A percentile compares a stretch with the other conserved stretches of the same genome.
Conservation (phyloP, 2,888 invertebrate species). For the Amphipyra tragopoginis region DNA sequence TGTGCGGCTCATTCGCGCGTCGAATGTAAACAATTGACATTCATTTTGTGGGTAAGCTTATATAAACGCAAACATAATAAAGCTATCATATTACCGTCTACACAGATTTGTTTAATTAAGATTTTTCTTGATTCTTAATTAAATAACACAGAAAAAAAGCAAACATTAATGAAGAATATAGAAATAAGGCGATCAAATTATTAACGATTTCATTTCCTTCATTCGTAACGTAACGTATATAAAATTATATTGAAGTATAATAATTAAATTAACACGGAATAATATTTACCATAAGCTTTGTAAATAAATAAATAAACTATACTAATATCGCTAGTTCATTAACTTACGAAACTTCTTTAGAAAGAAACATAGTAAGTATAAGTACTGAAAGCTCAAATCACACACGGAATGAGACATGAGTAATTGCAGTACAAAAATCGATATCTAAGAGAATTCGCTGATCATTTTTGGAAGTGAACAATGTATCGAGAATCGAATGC, state of each 20-base stretch:
- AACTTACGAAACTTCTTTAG: conserved; percentile 26
- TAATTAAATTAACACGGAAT: conserved; percentile 23
- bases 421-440: conserved; percentile 53
- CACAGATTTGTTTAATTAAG: conserved; percentile 51
- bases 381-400: conserved; percentile 7
- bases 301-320: conserved; percentile 25
- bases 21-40: conserved; percentile 70
- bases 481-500: conserved; percentile 62
- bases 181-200: conserved; percentile 33
- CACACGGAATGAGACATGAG: conserved; percentile 48
- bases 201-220: conserved; percentile 38
- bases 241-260: conserved; percentile 3
- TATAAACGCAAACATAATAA: conserved; percentile 61
- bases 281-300: conserved; percentile 9
- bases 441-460: conserved; percentile 58
- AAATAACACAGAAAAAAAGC: conserved; percentile 32
- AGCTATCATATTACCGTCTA: conserved; percentile 63
- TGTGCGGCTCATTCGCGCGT: conserved; percentile 61
- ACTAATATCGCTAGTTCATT: conserved; percentile 4
- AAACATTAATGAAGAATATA: conserved; percentile 26
- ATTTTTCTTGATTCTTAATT: conserved; percentile 47
- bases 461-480: conserved; percentile 80
- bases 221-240: conserved; percentile 22
- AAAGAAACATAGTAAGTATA: conserved; percentile 28
- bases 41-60: conserved; percentile 69